Percentiles rank a stretch among this genome's conserved stretches.
phyloP scores from a whole-genome alignment of 2,113 vertebrate genomes.

The Hyperopisus bebe region DNA sequence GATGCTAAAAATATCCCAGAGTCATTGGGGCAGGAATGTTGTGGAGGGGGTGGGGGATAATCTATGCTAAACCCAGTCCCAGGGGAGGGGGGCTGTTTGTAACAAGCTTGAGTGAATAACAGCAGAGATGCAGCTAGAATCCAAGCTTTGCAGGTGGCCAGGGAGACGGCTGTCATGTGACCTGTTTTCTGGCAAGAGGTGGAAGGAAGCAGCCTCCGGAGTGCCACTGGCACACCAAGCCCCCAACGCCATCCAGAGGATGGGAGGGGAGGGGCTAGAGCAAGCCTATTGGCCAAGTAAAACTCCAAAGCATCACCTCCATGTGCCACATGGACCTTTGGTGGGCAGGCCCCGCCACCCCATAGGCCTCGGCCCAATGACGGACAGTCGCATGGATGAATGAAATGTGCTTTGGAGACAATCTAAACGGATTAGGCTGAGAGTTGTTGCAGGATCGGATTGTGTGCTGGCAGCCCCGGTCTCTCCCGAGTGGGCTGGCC shows the following conservation, averaged over 20 bases:
- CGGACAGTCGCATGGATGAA: background rate
- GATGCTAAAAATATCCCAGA: slow-evolving; percentile 15
- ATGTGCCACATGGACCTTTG: background rate
- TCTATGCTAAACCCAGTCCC: background rate
- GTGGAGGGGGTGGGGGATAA: background rate
- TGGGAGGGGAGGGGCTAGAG: background rate
- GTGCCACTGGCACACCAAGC: background rate
- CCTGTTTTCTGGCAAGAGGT: background rate
- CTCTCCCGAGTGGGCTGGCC: background rate
- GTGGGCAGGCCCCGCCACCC: background rate
- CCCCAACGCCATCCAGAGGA: background rate
- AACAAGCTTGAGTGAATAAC: slow-evolving; percentile 26
- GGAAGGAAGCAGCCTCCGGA: background rate
- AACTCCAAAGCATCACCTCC: background rate
- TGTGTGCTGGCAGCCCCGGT: background rate
- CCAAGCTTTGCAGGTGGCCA: slow-evolving; percentile 17
- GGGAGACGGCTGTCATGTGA: background rate
- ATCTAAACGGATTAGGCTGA: background rate
- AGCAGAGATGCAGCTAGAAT: slow-evolving; percentile 9
- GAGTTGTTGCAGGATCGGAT: background rate
- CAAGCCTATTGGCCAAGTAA: background rate
- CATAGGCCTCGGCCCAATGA: background rate
- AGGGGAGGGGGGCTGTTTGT: background rate
- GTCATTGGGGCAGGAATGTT: background rate
- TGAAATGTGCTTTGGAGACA: background rate